Evolutionary conservation across 2,888 invertebrate genomes (phyloP).

Genomic region (Ommatoiulus sabulosus): DNA sequence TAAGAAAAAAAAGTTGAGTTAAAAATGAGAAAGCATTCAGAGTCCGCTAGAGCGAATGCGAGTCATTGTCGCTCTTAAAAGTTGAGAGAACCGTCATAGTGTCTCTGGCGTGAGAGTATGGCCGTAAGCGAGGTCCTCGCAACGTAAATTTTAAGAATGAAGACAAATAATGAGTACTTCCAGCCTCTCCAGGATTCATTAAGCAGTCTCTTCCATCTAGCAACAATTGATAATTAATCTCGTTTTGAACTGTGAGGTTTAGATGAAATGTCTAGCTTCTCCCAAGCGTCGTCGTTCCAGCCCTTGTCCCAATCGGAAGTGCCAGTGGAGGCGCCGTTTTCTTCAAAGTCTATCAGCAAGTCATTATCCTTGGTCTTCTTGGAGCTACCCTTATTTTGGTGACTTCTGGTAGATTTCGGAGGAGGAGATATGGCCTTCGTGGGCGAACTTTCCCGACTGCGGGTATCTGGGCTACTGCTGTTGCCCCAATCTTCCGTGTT

Average conservation of each 20-base stretch:
- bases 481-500: constrained; percentile 53
- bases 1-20: not conserved
- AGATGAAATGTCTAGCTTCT: constrained; percentile 16
- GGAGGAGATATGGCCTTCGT: constrained; percentile 46
- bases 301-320: constrained; percentile 55
- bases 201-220: not conserved
- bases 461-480: constrained; percentile 30
- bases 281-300: constrained; percentile 54
- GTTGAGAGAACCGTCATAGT: not conserved
- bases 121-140: not conserved
- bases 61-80: not conserved
- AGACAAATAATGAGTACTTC: not conserved
- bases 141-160: not conserved
- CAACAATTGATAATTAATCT: not conserved
- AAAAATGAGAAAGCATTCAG: not conserved
- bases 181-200: not conserved
- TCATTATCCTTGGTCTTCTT: constrained; percentile 47
- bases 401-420: constrained; percentile 3
- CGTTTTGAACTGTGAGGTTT: constrained; percentile 15
- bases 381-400: not conserved
- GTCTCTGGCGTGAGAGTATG: not conserved
- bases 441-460: constrained; percentile 42
- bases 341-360: constrained; percentile 55
- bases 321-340: constrained; percentile 32
- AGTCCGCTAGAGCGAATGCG: constrained; percentile 9